phyloP scores from a whole-genome alignment of 1,140 invertebrate genomes.

The Helicorthomorpha holstii region DNA sequence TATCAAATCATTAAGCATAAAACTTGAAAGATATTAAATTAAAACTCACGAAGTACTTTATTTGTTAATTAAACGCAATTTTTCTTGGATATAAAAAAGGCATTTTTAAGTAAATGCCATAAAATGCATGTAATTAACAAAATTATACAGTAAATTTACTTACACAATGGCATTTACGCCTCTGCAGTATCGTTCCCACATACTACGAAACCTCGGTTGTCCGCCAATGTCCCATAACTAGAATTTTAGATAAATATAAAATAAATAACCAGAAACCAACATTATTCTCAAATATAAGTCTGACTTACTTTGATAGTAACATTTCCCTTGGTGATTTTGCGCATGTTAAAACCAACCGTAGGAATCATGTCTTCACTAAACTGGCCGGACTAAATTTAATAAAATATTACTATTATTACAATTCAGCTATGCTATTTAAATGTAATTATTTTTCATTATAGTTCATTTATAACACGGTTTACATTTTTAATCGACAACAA shows the following conservation, averaged over 20 bases:
- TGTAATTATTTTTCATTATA: too few relatives aligned
- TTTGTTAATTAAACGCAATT: too few relatives aligned
- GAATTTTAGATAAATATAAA: background rate
- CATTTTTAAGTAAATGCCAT: background rate
- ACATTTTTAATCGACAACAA: too few relatives aligned
- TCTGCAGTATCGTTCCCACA: slow-evolving; percentile 99
- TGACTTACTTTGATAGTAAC: slow-evolving; percentile 82
- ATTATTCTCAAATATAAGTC: background rate
- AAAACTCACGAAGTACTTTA: too few relatives aligned
- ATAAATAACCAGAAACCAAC: background rate
- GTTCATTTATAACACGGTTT: too few relatives aligned
- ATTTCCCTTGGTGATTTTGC: slow-evolving; percentile 99
- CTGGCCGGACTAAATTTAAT: slow-evolving; percentile 41
- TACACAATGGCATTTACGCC: slow-evolving; percentile 99
- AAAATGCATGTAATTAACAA: too few relatives aligned
- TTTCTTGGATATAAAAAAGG: background rate
- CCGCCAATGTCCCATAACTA: slow-evolving; percentile 98
- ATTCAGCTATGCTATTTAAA: background rate
- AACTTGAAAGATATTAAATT: too few relatives aligned
- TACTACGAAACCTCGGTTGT: slow-evolving; percentile 94
- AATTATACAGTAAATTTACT: slow-evolving; percentile 26
- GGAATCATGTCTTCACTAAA: slow-evolving; percentile 99
- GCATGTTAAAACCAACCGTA: slow-evolving; percentile 99
- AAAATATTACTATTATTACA: background rate
- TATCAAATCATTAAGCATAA: too few relatives aligned